A percentile compares a stretch with the other conserved stretches of the same genome.
phyloP scores from a whole-genome alignment of 92 coral and sea anemone genomes.

The Montipora capitata region DNA sequence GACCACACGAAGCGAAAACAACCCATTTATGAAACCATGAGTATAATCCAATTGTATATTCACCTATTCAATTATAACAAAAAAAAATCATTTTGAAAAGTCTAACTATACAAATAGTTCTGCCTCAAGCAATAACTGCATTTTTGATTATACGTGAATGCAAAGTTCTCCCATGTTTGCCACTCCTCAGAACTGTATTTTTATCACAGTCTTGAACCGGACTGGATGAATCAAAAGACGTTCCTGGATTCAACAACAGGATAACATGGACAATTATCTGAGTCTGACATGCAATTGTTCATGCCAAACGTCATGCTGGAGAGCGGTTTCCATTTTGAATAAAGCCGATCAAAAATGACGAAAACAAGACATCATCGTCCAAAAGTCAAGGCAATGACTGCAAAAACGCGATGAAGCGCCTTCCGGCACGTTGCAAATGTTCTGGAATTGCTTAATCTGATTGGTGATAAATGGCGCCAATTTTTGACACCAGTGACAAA shows the following conservation, averaged over 20 bases:
- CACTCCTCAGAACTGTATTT: background rate
- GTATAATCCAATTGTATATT: slow-evolving; percentile 8
- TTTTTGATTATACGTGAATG: too few relatives aligned
- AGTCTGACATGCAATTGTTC: too few relatives aligned
- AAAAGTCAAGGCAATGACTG: background rate
- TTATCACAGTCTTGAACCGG: too few relatives aligned
- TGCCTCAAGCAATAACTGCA: background rate
- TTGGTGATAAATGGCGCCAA: background rate
- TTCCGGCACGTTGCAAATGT: background rate
- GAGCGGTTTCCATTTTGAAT: too few relatives aligned
- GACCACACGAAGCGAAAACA: too few relatives aligned
- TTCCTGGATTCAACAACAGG: too few relatives aligned
- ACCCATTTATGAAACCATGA: too few relatives aligned
- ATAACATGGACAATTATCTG: too few relatives aligned
- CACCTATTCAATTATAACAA: slow-evolving; percentile 12
- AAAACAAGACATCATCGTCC: too few relatives aligned
- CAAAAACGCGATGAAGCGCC: background rate
- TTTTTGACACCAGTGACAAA: too few relatives aligned
- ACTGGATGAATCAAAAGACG: too few relatives aligned
- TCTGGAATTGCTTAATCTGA: background rate
- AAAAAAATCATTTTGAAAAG: background rate
- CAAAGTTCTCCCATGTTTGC: background rate
- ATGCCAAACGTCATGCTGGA: too few relatives aligned
- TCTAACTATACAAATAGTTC: slow-evolving; percentile 17
- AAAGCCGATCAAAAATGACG: background rate